A percentile compares a stretch with the other conserved stretches of the same genome.
Evolutionary conservation across 2,797 vertebrate species (phyloP).

Genomic region (Cercopithecus hamlyni): DNA sequence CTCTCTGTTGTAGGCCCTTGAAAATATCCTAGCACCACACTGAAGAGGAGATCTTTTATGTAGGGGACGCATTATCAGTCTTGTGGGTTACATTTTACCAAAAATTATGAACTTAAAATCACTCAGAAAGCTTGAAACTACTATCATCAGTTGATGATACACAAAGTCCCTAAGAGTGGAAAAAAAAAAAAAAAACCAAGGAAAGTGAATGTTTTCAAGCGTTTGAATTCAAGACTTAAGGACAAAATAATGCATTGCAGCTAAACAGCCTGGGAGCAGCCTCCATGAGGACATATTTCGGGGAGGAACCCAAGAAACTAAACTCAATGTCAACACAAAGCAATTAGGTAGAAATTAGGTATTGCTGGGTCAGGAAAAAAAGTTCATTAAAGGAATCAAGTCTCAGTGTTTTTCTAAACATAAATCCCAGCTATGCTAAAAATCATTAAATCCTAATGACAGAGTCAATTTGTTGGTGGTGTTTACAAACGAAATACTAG

Average conservation of each 20-base stretch:
- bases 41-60: background rate
- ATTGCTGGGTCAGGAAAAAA: slow-evolving; percentile 58
- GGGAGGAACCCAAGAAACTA: slow-evolving; percentile 48
- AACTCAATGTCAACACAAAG: slow-evolving; percentile 65
- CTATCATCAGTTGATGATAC: background rate
- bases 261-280: background rate
- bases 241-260: background rate
- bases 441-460: slow-evolving; percentile 66
- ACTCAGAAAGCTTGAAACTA: background rate
- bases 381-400: slow-evolving; percentile 66
- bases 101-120: slow-evolving; percentile 15
- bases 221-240: slow-evolving; percentile 24
- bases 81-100: background rate
- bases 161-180: background rate
- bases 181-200: background rate
- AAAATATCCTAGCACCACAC: background rate
- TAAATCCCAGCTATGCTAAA: slow-evolving; percentile 54
- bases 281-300: background rate
- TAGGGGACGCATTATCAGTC: background rate
- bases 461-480: slow-evolving; percentile 34
- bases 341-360: slow-evolving; percentile 61
- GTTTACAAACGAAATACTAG: slow-evolving; percentile 51
- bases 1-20: background rate
- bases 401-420: slow-evolving; percentile 60
- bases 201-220: background rate